phyloP scores from a whole-genome alignment of 2,888 invertebrate species.

The Prosapia bicincta region DNA sequence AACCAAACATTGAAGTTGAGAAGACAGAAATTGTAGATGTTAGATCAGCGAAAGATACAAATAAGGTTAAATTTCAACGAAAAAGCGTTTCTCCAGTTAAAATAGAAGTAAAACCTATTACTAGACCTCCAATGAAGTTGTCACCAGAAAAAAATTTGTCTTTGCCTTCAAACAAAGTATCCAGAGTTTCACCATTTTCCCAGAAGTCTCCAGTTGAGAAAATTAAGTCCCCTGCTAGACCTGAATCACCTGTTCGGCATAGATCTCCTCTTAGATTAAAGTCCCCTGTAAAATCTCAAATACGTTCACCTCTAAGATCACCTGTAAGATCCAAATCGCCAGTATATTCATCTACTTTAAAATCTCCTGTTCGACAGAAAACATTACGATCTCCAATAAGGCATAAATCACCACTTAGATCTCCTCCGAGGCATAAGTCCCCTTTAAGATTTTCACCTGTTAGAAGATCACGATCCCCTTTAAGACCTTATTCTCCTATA shows the following conservation, averaged over 20 bases:
- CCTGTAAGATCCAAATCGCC: not conserved
- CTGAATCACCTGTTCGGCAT: not conserved
- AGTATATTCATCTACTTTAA: not conserved
- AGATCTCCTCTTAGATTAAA: not conserved
- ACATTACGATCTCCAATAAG: not conserved
- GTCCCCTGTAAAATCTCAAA: not conserved
- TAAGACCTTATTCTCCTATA: not conserved
- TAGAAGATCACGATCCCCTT: slow-evolving; percentile 8
- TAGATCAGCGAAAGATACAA: not conserved
- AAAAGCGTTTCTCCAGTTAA: not conserved
- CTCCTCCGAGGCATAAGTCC: slow-evolving; percentile 4
- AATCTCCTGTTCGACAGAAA: not conserved
- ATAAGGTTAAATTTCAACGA: not conserved
- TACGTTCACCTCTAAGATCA: not conserved
- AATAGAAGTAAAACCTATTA: not conserved
- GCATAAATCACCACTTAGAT: not conserved
- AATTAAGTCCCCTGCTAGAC: not conserved
- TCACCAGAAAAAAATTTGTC: not conserved
- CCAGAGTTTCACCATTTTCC: not conserved
- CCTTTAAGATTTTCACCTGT: slow-evolving; percentile 7
- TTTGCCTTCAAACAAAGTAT: no score
- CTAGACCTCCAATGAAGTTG: not conserved
- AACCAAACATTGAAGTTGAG: slow-evolving; percentile 9
- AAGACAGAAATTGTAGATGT: not conserved
- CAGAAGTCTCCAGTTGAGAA: no score